Evolutionary conservation across 2,113 vertebrate genomes (phyloP), one percentile per base, ranked within the genome.

Genomic region (Gopherus flavomarginatus): DNA sequence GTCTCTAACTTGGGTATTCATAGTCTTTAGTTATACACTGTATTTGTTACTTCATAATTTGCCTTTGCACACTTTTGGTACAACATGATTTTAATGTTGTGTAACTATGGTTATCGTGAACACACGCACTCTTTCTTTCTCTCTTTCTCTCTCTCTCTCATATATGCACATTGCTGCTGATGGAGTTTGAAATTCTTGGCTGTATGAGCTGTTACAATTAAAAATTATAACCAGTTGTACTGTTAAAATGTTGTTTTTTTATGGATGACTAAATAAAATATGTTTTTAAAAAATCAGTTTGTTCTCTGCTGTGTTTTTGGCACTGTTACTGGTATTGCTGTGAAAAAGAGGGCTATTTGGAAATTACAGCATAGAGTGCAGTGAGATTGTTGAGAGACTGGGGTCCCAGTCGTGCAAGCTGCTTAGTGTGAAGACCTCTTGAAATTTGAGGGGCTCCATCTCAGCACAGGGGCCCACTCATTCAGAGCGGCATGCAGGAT

Each of bases 201-300:
- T 96, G 94, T 98, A 91, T 2, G 11, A 84, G 94, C 91, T 97
- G 80, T 91, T 97, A 69, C 86, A 94, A 95, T 97, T 96, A 96
- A 97, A 97, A 88, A 93, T 90, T 90, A 93, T 94, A 93, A 96
- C 87, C 95, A 69, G 82, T 44, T 49, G 1, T 86, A 79, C 90
- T 88, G 77, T 83, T 90, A 54, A 86, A n/a, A 56, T 81, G 52
- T 49, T 88, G 53, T 81, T 50, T 83, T 72, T 79, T 85, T 31
- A 42, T 82, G 56, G 90, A 31, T 22, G 3, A 35, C 38, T 84
- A 50, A 88, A 88, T 27, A 52, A 27, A 50, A 87, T 86, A 42
- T 53, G 82, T 90, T 82, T 35, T 84, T 89, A 2, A 2, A 22
- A 47, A 82, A 16, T 62, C 27, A 5, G 1, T 79, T 93, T 50